Conservation (phyloP, 2,113 vertebrate species). For the rat (Rattus norvegicus) region GRCr8 NC_086039.1:89454001-89454500, state of each 20-base stretch:
- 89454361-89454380: neutral
- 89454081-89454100: neutral
- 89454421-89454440: too few relatives aligned
- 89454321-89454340: neutral
- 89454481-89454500: too few relatives aligned
- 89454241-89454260: neutral
- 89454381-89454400: too few relatives aligned
- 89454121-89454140: neutral
- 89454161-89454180: neutral
- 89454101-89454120: neutral
- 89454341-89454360: neutral
- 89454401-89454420: too few relatives aligned
- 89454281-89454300: neutral
- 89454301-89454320: neutral
- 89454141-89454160: neutral
- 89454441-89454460: too few relatives aligned
- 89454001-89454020: too few relatives aligned
- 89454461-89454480: too few relatives aligned
- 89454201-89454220: neutral
- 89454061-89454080: neutral
- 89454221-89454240: neutral
- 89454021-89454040: too few relatives aligned
- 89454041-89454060: too few relatives aligned
- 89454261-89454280: neutral
- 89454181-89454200: neutral